A percentile compares a stretch with the other conserved stretches of the same genome.
Conservation (phyloP, 2,888 invertebrate species). For the Macrosoma leucophasiata region DNA sequence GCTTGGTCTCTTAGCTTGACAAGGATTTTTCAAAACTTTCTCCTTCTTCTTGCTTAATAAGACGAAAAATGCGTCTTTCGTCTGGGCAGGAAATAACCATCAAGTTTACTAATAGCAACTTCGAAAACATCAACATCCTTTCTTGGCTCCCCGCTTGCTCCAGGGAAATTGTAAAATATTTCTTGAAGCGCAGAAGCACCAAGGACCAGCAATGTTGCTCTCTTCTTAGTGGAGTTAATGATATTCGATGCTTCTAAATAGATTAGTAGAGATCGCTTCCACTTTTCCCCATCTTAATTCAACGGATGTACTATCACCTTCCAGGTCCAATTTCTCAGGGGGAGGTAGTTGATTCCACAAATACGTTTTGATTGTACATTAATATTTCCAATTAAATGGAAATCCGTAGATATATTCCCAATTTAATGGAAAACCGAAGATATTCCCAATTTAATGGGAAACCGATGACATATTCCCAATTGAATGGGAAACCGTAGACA, state of each 20-base stretch:
- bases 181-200: conserved; percentile 29
- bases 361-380: conserved; percentile 3
- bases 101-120: conserved; percentile 11
- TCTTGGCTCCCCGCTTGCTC: conserved; percentile 13
- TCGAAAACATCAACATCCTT: conserved; percentile 10
- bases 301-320: conserved; percentile 28
- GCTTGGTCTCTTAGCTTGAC: too few relatives aligned
- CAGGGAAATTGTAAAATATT: conserved; percentile 30
- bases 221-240: conserved; percentile 10
- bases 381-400: conserved; percentile 2
- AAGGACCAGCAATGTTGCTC: conserved; percentile 26
- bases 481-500: too few relatives aligned
- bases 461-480: too few relatives aligned
- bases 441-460: too few relatives aligned
- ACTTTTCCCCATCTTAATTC: conserved; percentile 31
- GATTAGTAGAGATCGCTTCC: conserved; percentile 29
- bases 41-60: conserved; percentile 9
- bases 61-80: conserved; percentile 12
- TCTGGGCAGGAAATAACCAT: conserved; percentile 10
- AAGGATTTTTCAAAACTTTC: conserved; percentile 13
- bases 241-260: conserved; percentile 24
- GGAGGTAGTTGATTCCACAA: conserved; percentile 11
- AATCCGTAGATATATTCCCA: neutral
- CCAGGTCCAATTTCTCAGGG: conserved; percentile 14
- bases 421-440: conserved; percentile 9